Base-by-base conservation (phyloP, 2,888 invertebrate species). In the Gymnosoma rotundatum region DNA sequence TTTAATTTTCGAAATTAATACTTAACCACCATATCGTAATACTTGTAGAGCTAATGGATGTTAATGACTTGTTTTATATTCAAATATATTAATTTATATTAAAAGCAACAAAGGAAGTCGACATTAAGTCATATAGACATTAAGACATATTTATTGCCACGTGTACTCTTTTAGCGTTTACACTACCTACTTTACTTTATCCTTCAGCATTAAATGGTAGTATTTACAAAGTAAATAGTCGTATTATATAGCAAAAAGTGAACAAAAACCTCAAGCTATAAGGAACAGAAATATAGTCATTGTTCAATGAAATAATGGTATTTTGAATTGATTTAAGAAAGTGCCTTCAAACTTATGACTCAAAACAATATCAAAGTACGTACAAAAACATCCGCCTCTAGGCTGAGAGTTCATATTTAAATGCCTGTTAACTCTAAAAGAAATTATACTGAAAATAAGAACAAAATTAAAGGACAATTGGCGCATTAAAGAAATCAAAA, bases 401-500 rank as follows among this genome's bases (percentile, higher is more conserved):
- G 7, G n/a, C n/a, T 14, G 12, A n/a, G 5, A n/a, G 45, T n/a
- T 14, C 2, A 48, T 16, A 48, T 48, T 48, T 16, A 66, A 73
- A 66, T 52, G 64, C n/a, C 20, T 32, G 20, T 60, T 79, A 79
- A 66, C 50, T 42, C 42, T 42, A 12, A 12, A 12, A 60, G 63
- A 73, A 60, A 45, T 21, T 52, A 45, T 12, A 54, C 10, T 56
- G 8, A 45, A 25, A 64, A 25, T 7, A 38, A 58, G 50, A 42
- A 72, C 58, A 42, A 64, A 78, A 58, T 50, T 42, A 66, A 72
- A 58, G 79, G 42, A 72, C 73, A 79, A 73, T 66, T 79, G 72
- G 42, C 50, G 56, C 64, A 64, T 38, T 42, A 50, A 20, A 56
- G 50, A 66, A 58, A 18, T 42, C 25, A 50, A 58, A 20, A 5